Evolutionary conservation across 2,888 invertebrate genomes (phyloP), one percentile per base, ranked within the genome.

Genomic region (Coronaproctus castanopsis): DNA sequence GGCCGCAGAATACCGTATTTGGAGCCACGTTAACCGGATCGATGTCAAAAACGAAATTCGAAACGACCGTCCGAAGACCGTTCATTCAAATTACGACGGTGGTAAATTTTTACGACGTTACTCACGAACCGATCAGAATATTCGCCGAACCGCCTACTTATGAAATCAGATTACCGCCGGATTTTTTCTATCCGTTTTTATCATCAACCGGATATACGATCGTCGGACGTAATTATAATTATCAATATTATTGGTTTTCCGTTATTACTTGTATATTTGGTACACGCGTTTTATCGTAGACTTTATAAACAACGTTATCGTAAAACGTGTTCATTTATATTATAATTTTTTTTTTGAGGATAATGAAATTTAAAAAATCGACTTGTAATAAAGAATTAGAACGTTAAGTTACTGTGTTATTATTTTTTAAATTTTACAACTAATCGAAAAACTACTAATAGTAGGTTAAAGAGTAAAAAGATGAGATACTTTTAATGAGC

Each of bases 181-280:
- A 85, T 69, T 85, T 85, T 69, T 85, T 85, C 70, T 82, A 83
- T 68, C 85, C 85, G 1, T 81, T 81, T 61, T 65, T 59, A 24
- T 59, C 59, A 2, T 8, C n/a, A 2, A n/a, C 21, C 14, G 18
- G 3, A 21, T 21, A 19, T 8, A 5, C 14, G 8, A 36, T 8
- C 36, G 14, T 36, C 36, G 14, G 36, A 8, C 36, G 36, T 36
- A 8, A 36, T 36, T 36, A 36, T 36, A 36, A 8, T n/a, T n/a
- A 20, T 52, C n/a, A n/a, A 14, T 8, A 48, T 48, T 48, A 48
- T 48, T 14, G 49, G 49, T 14, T 48, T 48, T 48, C 14, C 14
- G 49, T 48, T 14, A 48, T 14, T 48, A n/a, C n/a, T n/a, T n/a
- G n/a, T n/a, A n/a, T n/a, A n/a, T n/a, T n/a, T n/a, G n/a, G n/a